Percentiles rank a stretch among this genome's conserved stretches.
These are phyloP conservation scores for Pseudomugil gertrudae DNA, from an alignment of 2,797 vertebrate genomes.

Conservation along the genomic window DNA sequence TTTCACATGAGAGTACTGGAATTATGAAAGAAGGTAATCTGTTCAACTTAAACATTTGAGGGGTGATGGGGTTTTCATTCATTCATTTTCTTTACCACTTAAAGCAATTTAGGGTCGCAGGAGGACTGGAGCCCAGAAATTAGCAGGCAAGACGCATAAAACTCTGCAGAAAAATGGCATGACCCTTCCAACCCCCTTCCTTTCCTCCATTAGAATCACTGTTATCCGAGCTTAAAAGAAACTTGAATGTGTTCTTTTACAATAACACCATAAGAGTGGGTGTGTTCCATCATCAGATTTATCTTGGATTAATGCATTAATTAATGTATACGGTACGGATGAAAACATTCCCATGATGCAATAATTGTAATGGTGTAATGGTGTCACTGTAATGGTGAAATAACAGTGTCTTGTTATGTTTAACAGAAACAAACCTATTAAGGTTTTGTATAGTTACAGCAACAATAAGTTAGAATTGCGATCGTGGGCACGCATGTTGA, in stretches of 20 bases:
- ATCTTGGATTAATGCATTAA: slow-evolving; percentile 6
- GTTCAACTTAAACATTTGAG: slow-evolving; percentile 14
- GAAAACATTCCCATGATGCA: slow-evolving; percentile 23
- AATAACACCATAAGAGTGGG: not conserved
- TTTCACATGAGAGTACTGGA: slow-evolving; percentile 16
- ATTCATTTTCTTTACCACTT: too few species aligned
- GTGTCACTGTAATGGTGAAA: slow-evolving; percentile 1
- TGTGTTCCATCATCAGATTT: slow-evolving; percentile 1
- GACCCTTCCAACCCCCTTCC: not conserved
- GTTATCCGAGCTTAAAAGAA: not conserved
- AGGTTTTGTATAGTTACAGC: not conserved
- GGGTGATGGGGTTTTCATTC: not conserved
- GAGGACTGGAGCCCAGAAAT: too few species aligned
- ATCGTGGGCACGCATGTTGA: slow-evolving; percentile 4
- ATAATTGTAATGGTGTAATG: too few species aligned
- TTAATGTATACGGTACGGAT: not conserved
- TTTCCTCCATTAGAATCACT: not conserved
- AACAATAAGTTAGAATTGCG: not conserved
- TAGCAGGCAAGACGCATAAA: too few species aligned
- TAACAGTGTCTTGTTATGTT: not conserved
- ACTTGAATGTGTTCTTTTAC: not conserved
- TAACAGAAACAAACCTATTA: not conserved
- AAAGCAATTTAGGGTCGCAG: too few species aligned
- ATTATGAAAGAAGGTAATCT: slow-evolving; percentile 23
- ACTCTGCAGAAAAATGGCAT: not conserved